Base-by-base conservation (phyloP, 2,888 invertebrate genomes). In the Drosophila antonietae region DNA sequence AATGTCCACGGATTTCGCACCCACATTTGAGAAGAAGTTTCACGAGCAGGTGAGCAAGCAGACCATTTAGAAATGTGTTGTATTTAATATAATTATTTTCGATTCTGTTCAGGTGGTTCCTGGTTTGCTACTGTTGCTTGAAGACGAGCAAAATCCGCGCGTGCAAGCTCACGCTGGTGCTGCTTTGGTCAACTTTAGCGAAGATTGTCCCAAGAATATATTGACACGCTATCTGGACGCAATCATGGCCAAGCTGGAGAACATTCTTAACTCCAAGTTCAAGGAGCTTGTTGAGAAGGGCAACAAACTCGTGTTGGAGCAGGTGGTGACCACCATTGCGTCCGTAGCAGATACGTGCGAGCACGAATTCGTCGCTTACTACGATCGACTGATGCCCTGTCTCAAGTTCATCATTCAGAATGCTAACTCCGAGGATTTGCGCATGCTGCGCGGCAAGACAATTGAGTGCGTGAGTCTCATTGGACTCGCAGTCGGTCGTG, bases 391-490 rank as follows among this genome's bases (percentile, higher is more conserved):
- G 80, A 96, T 98, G 95, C 99, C 99, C 0, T 98, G 97, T 91
- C 95, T 99, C 75, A 99, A 99, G 93, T 99, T 97, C 92, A 99
- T 99, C 71, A 98, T 99, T 84, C 96, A 97, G 88, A 97, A 99
- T 92, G 98, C 98, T 9, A 97, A 95, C 81, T 96, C 96, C 23
- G 95, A 96, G 35, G 98, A 98, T 89, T 94, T 98, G 75, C 96
- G 98, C 90, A 94, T 99, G 93, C 94, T 99, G 43, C 95, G 99
- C 61, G 99, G 99, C 69, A 99, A 99, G 94, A 98, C 99, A 2
- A 99, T 99, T 80, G 99, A 99, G 93, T 99, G 99, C 91, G 98
- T 99, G 78, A 98, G 98, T 91, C 95, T 99, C 67, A 99, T 99
- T 92, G 99, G 99, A 86, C 93, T 96, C 81, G 97, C 97, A 39